Evolutionary conservation across 2,113 vertebrate genomes (phyloP), one percentile per base, ranked within the genome.

Genomic region (Anhinga anhinga): DNA sequence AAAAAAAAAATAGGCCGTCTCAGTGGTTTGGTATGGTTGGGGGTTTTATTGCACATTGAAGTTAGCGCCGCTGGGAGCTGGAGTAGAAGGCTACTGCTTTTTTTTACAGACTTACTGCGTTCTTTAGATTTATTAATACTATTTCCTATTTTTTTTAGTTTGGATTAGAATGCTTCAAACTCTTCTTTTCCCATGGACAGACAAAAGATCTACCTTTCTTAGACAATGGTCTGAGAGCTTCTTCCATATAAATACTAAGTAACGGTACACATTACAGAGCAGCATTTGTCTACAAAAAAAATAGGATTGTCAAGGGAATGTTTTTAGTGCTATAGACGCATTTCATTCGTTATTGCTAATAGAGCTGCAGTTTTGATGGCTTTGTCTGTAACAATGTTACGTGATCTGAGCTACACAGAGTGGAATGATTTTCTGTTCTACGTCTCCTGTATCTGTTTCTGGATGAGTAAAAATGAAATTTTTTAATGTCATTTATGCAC

Each of bases 301-400:
- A 21, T 49, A 55, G 30, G 15, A 59, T 79, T 90, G 76, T 13
- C 78, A 91, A 84, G 74, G 81, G 63, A 95, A 47, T 83, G 12
- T 61, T 97, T 88, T 82, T 67, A 71, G 50, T 89, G 19, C 32
- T 84, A 8, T 47, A 42, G 88, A 72, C 92, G 50, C 56, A 70
- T 90, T 97, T 94, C 32, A 76, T 88, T 92, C 97, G 50, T 87
- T 95, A 82, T 32, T 92, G 34, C 65, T 94, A 74, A 82, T 80
- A 89, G 93, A 95, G 70, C 70, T 91, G 63, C 74, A 53, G 53
- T 86, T 95, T 69, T 8, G 4, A 56, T 93, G 63, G 38, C 79
- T 95, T 91, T 90, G 27, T 83, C 81, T 95, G 62, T 80, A 84
- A 78, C 45, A 76, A 10, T 53, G 59, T 88, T 90, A 49, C 4